phyloP scores from a whole-genome alignment of 2,888 invertebrate species.

The Choreutis nemorana region DNA sequence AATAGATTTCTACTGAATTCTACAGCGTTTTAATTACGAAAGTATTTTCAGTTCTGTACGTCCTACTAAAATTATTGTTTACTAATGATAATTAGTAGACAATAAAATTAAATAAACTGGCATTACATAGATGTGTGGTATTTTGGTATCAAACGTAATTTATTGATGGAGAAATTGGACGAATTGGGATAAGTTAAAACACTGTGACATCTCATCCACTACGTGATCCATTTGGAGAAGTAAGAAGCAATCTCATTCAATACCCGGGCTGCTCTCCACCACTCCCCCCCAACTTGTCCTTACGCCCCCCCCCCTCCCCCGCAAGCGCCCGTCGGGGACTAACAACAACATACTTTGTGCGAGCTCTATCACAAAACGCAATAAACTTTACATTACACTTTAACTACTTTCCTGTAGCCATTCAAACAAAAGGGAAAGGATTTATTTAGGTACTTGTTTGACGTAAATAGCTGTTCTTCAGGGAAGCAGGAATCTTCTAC shows the following conservation, averaged over 20 bases:
- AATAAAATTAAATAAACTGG: too few relatives aligned
- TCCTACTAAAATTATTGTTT: too few relatives aligned
- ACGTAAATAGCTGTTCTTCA: too few relatives aligned
- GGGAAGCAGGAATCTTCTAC: too few relatives aligned
- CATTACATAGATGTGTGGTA: too few relatives aligned
- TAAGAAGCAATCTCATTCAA: slow-evolving; percentile 70
- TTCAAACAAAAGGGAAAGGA: too few relatives aligned
- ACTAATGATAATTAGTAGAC: too few relatives aligned
- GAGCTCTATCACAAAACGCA: slow-evolving; percentile 47
- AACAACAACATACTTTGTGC: slow-evolving; percentile 55
- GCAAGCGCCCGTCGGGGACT: slow-evolving; percentile 22
- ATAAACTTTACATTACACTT: slow-evolving; percentile 61
- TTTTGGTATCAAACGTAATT: slow-evolving; percentile 18
- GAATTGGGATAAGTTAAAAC: slow-evolving; percentile 65
- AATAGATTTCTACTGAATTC: too few relatives aligned
- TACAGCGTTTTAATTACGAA: too few relatives aligned
- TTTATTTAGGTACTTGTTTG: too few relatives aligned
- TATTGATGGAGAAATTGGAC: slow-evolving; percentile 29
- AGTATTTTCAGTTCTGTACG: too few relatives aligned
- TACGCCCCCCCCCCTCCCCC: slow-evolving; percentile 19
- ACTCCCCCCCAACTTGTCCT: slow-evolving; percentile 13
- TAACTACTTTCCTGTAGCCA: slow-evolving; percentile 57
- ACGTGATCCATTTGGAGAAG: slow-evolving; percentile 69
- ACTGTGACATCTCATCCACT: slow-evolving; percentile 68
- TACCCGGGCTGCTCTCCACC: slow-evolving; percentile 39